These are phyloP conservation scores for Phalacrocorax pelagicus DNA, from an alignment of 2,113 vertebrate genomes.

Conservation along the genomic window DNA sequence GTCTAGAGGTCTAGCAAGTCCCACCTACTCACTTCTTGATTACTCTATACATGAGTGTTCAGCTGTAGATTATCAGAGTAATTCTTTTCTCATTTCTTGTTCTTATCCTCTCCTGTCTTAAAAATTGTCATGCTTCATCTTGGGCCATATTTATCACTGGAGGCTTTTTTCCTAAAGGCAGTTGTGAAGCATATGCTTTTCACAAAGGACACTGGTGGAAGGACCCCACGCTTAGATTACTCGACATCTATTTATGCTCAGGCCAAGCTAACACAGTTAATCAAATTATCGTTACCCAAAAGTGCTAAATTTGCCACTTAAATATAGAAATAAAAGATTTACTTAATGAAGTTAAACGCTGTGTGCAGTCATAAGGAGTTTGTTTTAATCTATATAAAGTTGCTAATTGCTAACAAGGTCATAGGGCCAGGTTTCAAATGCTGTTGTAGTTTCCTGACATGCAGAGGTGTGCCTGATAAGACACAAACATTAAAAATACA, in stretches of 20 bases:
- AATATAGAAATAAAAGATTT: background rate
- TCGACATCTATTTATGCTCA: background rate
- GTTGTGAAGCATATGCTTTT: background rate
- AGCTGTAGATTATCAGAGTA: background rate
- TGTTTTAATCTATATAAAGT: background rate
- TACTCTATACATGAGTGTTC: background rate
- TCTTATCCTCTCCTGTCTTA: background rate
- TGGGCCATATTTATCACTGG: background rate
- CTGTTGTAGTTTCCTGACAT: background rate
- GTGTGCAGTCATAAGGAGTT: background rate
- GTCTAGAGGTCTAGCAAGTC: background rate
- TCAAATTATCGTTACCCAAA: background rate
- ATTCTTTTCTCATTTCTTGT: background rate
- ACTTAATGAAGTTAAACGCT: background rate
- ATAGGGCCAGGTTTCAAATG: background rate
- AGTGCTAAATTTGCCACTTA: background rate
- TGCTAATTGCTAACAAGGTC: background rate
- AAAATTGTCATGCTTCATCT: background rate
- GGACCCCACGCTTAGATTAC: background rate
- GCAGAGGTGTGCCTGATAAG: background rate
- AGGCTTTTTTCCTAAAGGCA: background rate
- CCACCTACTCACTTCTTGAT: background rate
- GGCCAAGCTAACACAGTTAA: background rate
- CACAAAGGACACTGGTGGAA: background rate
- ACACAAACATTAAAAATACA: background rate